Evolutionary conservation across 2,113 vertebrate species (phyloP), one percentile per base, ranked within the genome.

Genomic region (Okapia johnstoni): DNA sequence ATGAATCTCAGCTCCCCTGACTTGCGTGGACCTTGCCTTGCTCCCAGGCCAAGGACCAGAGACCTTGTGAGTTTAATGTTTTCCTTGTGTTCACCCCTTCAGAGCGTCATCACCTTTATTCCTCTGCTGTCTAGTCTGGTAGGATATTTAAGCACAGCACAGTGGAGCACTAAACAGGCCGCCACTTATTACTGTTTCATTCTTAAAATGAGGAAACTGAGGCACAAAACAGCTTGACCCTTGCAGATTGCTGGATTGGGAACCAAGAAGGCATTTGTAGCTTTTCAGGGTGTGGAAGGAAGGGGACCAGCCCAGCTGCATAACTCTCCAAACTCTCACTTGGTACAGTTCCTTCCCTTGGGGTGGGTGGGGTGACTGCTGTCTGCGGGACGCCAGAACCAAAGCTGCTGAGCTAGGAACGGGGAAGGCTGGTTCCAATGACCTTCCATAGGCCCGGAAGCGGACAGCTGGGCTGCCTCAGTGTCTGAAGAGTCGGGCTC

Each of bases 401-500:
- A 40, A 50, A 86, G 97, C 81, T 96, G 95, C 97, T 89, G 94
- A 90, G 77, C 87, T 89, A 54, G 95, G 95, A 83, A 54, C 7
- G 36, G 17, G 21, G 58, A 80, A 40, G 66, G 48, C 40, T 33
- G 80, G 76, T 88, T 58, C 60, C 57, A 43, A 6, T 46, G 95
- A 52, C 96, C 94, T 97, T 80, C 60, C 5, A 7, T 2, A 15
- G 52, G 80, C 76, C 40, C 2, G 2, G 85, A 58, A 73, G 54
- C 15, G 5, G n/a, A 85, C 94, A 96, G 89, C 90, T 95, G 95
- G 88, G 28, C 88, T 4, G 21, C 79, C 80, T 96, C 96, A 85
- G 84, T 88, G 23, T 96, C 54, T 25, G 87, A 77, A 97, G 94
- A 84, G 60, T 11, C n/a, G 70, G 48, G 73, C 48, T 66, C 58